Evolutionary conservation across 2,888 invertebrate genomes (phyloP), one percentile per base, ranked within the genome.

Genomic region (Papilio protenor): DNA sequence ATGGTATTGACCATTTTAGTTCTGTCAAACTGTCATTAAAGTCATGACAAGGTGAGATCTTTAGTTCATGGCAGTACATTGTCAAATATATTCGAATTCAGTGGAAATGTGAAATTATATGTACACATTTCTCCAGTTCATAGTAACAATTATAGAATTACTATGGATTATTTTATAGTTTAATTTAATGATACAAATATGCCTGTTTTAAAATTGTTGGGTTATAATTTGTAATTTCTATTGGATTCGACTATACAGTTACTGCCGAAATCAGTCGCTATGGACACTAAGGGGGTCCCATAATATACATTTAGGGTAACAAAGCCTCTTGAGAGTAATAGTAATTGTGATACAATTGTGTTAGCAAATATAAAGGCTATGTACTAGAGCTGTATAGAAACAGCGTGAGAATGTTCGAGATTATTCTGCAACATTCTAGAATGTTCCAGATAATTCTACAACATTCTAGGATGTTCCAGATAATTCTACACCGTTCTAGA

Each of bases 191-290:
- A 40, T 40, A 40, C 40, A 40, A 40, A 40, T 33, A 27, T 40
- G 40, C 8, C 40, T 40, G 40, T 8, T 8, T 40, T 40, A 40
- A 8, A 40, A 40, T 40, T 40, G 40, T 8, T 40, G 8, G 40
- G 8, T 8, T 40, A 40, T 40, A 40, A 40, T 40, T 40, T 40
- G 8, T 40, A 0, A 40, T 40, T 40, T 40, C 8, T 8, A 8
- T 40, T 40, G 40, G 0, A 40, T 40, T 40, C 40, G 40, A 40
- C 40, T 40, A 12, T 49, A 14, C 12, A 49, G 8, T 55, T 55
- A 52, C 52, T 52, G 52, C n/a, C 52, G 55, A n/a, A n/a, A 55
- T n/a, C n/a, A 55, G 55, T 55, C n/a, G n/a, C 21, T 55, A 55
- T 55, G 55, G n/a, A 10, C 55, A 10, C n/a, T 55, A 55, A 55